Evolutionary conservation across 2,888 invertebrate genomes (phyloP).

Genomic region (Chalcis sispes): DNA sequence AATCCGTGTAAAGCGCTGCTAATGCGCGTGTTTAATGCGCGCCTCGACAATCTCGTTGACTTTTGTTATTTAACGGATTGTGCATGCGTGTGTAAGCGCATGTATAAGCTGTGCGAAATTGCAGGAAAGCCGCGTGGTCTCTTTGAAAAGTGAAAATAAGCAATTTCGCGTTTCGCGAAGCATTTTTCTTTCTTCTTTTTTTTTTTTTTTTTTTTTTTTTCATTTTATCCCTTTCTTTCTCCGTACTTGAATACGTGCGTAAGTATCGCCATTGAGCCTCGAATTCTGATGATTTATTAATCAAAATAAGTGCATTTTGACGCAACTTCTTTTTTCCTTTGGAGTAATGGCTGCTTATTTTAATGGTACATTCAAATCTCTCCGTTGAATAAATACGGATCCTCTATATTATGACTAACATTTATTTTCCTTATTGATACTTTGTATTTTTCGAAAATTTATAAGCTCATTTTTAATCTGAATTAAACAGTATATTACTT

Average conservation of each 20-base stretch:
- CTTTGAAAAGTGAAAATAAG: constrained; percentile 37
- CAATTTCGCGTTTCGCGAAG: constrained; percentile 8
- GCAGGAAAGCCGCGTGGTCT: not conserved
- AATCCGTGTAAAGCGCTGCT: constrained; percentile 49
- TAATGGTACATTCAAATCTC: not conserved
- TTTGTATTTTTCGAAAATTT: too few species aligned
- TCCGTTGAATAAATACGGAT: constrained; percentile 9
- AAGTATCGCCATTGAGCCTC: not conserved
- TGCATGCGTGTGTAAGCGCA: too few species aligned
- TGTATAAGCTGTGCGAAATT: not conserved
- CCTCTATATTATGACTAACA: not conserved
- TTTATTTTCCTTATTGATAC: not conserved
- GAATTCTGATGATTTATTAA: constrained; percentile 28
- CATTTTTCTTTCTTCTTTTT: not conserved
- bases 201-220: not conserved
- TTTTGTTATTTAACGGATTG: constrained; percentile 43
- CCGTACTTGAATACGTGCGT: not conserved
- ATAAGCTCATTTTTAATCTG: too few species aligned
- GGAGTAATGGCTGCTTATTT: constrained; percentile 21
- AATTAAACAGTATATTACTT: too few species aligned
- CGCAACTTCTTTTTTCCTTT: not conserved
- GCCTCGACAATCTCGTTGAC: constrained; percentile 41
- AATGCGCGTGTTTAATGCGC: constrained; percentile 47
- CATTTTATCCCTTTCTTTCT: too few species aligned
- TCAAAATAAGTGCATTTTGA: constrained; percentile 28